A percentile compares a stretch with the other conserved stretches of the same genome.
Conservation (phyloP, 2,113 vertebrate genomes). For the Gadus chalcogrammus region DNA sequence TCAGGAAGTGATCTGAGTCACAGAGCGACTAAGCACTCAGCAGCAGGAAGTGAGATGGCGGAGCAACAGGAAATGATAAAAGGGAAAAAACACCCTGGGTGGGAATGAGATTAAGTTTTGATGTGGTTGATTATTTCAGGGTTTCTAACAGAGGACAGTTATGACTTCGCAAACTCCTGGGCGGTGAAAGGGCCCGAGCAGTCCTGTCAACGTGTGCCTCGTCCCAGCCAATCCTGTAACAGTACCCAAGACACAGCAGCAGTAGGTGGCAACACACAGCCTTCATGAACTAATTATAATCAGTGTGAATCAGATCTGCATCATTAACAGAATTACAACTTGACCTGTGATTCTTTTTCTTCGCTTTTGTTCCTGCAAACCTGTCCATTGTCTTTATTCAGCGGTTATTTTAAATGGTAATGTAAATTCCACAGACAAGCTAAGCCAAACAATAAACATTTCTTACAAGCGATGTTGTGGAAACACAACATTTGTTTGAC, state of each 20-base stretch:
- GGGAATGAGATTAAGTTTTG: conserved; percentile 50
- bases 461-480: too few relatives aligned
- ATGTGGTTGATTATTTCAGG: conserved; percentile 66
- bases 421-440: too few relatives aligned
- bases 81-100: conserved; percentile 39
- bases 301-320: too few relatives aligned
- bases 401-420: too few relatives aligned
- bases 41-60: conserved; percentile 58
- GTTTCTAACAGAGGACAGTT: conserved; percentile 79
- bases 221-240: conserved; percentile 79
- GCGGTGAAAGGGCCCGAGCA: conserved; percentile 79
- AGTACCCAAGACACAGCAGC: conserved; percentile 61
- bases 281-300: too few relatives aligned
- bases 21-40: conserved; percentile 11
- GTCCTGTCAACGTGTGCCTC: conserved; percentile 75
- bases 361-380: too few relatives aligned
- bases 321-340: too few relatives aligned
- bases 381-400: too few relatives aligned
- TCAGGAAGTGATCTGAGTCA: conserved; percentile 58
- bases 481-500: background rate
- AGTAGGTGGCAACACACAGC: conserved; percentile 44
- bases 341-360: too few relatives aligned
- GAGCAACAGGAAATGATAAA: conserved; percentile 58
- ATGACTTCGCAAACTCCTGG: conserved; percentile 97
- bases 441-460: background rate